Conservation (phyloP, 2,888 invertebrate genomes). For the Stenodera caucasica region DNA sequence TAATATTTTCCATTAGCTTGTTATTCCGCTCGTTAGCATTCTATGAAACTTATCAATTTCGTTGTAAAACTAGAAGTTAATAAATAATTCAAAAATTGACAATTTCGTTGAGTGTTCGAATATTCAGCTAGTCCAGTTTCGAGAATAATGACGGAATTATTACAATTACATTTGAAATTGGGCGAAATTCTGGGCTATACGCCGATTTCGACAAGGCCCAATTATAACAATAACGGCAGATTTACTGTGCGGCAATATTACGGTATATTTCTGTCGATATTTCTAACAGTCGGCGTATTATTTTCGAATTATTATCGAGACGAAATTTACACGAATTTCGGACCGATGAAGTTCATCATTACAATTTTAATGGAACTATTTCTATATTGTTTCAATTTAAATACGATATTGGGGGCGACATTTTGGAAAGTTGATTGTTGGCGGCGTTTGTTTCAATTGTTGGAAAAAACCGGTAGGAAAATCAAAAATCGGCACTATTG, state of each 20-base stretch:
- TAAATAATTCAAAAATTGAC: too few species aligned
- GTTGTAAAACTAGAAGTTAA: too few species aligned
- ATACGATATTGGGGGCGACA: not conserved
- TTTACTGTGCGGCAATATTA: not conserved
- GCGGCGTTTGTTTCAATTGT: not conserved
- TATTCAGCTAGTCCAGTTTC: not conserved
- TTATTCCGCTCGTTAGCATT: too few species aligned
- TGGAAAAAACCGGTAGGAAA: not conserved
- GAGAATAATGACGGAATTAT: conserved; percentile 1
- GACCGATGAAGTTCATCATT: conserved; percentile 2
- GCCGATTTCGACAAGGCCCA: not conserved
- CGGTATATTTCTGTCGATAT: not conserved
- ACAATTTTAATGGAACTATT: not conserved
- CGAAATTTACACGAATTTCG: not conserved
- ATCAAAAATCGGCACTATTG: not conserved
- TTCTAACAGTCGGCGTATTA: not conserved
- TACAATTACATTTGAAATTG: not conserved
- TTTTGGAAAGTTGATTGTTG: not conserved
- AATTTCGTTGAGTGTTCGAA: too few species aligned
- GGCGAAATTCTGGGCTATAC: conserved; percentile 5
- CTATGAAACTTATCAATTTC: too few species aligned
- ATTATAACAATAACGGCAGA: not conserved
- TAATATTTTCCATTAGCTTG: too few species aligned
- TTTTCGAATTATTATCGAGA: not conserved
- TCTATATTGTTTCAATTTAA: not conserved